A percentile compares a stretch with the other conserved stretches of the same genome.
phyloP scores from a whole-genome alignment of 2,113 vertebrate species.

The Pluvialis apricaria region DNA sequence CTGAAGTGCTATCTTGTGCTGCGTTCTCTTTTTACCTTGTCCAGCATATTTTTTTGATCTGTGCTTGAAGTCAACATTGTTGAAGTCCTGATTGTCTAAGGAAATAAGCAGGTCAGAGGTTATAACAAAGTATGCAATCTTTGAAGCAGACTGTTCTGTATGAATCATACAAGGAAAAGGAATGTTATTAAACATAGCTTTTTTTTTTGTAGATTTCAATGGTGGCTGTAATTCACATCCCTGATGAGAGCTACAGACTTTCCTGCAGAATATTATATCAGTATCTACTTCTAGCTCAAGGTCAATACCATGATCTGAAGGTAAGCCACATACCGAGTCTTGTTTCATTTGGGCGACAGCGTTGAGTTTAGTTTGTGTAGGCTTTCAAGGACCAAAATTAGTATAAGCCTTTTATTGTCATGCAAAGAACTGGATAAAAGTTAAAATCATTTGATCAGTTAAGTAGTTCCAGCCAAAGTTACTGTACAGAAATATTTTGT shows the following conservation, averaged over 20 bases:
- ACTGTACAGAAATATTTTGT: not conserved
- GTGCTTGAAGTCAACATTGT: not conserved
- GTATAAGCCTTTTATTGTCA: not conserved
- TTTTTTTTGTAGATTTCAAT: conserved; percentile 80
- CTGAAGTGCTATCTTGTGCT: not conserved
- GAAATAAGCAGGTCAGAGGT: not conserved
- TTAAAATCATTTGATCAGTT: not conserved
- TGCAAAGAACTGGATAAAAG: not conserved
- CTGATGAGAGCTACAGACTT: conserved; percentile 87
- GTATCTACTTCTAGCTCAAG: conserved; percentile 88
- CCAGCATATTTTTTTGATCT: not conserved
- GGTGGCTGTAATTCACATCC: conserved; percentile 88
- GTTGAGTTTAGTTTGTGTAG: not conserved
- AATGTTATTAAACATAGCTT: not conserved
- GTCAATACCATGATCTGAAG: conserved; percentile 92
- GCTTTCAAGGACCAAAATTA: conserved; percentile 3
- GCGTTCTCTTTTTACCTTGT: not conserved
- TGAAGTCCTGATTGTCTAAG: not conserved
- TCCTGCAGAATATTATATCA: conserved; percentile 89
- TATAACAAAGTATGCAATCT: not conserved
- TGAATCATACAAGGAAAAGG: not conserved
- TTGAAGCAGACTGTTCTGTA: not conserved
- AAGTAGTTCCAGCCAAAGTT: not conserved
- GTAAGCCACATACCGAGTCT: conserved; percentile 53
- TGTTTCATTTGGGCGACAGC: not conserved